A percentile compares a stretch with the other conserved stretches of the same genome.
phyloP scores from a whole-genome alignment of 2,797 vertebrate species.

The Rhinichthys osculus region DNA sequence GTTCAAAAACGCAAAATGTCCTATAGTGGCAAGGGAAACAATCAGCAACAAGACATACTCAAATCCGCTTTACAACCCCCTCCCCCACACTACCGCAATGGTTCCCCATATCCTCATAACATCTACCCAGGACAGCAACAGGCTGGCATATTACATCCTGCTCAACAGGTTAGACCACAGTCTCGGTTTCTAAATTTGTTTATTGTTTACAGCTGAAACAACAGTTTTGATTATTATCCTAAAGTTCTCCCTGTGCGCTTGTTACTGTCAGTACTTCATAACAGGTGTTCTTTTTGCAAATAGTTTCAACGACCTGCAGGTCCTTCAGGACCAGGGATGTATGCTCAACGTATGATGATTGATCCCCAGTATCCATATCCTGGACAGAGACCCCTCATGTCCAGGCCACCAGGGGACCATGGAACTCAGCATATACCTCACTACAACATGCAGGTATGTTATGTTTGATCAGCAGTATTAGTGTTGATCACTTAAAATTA shows the following conservation, averaged over 20 bases:
- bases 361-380: constrained; percentile 81
- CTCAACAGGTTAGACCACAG: constrained; percentile 72
- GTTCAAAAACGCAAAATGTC: constrained; percentile 76
- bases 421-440: constrained; percentile 78
- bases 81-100: constrained; percentile 72
- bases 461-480: background rate
- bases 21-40: constrained; percentile 73
- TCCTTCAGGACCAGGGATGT: constrained; percentile 79
- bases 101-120: constrained; percentile 72
- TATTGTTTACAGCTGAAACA: constrained; percentile 13
- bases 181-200: background rate
- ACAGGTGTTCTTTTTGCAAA: background rate
- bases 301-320: constrained; percentile 75
- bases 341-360: constrained; percentile 80
- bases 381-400: constrained; percentile 79
- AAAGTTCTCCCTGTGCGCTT: background rate
- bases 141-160: constrained; percentile 74
- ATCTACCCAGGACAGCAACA: constrained; percentile 70
- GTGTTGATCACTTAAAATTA: background rate
- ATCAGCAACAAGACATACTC: constrained; percentile 71
- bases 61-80: constrained; percentile 60
- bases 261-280: background rate
- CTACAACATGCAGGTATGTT: constrained; percentile 87
- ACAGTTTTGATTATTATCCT: background rate
- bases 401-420: constrained; percentile 80